Percentiles rank a stretch among this genome's conserved stretches.
Conservation (phyloP, 2,888 invertebrate genomes). For the Mythimna ferrago region DNA sequence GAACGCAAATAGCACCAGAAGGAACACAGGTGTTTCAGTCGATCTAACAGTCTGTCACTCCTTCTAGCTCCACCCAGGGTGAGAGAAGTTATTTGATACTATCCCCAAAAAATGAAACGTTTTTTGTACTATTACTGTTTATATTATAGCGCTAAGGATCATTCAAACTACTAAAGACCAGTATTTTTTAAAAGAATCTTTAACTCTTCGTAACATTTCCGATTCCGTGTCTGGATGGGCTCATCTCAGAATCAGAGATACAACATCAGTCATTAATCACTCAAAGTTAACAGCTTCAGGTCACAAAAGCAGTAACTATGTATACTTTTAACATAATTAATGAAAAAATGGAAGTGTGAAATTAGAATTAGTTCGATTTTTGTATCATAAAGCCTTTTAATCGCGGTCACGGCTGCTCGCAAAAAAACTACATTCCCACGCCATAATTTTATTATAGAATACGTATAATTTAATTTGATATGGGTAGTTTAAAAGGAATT, state of each 20-base stretch:
- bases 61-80: no score
- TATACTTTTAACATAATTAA: constrained; percentile 5
- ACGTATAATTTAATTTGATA: constrained; percentile 84
- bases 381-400: constrained; percentile 58
- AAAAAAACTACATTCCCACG: constrained; percentile 79
- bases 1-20: no score
- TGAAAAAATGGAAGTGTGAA: constrained; percentile 40
- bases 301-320: background rate
- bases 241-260: background rate
- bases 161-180: background rate
- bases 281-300: constrained; percentile 8
- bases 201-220: background rate
- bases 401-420: constrained; percentile 70
- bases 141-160: background rate
- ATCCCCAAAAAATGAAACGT: no score
- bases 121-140: no score
- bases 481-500: constrained; percentile 76
- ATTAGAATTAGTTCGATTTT: constrained; percentile 60
- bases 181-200: background rate
- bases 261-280: constrained; percentile 15
- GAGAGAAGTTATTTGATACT: no score
- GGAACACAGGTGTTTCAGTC: no score
- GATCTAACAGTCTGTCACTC: no score
- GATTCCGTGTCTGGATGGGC: background rate
- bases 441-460: constrained; percentile 78